Base-by-base conservation (phyloP, 2,113 vertebrate genomes). In the Pelodiscus sinensis region DNA sequence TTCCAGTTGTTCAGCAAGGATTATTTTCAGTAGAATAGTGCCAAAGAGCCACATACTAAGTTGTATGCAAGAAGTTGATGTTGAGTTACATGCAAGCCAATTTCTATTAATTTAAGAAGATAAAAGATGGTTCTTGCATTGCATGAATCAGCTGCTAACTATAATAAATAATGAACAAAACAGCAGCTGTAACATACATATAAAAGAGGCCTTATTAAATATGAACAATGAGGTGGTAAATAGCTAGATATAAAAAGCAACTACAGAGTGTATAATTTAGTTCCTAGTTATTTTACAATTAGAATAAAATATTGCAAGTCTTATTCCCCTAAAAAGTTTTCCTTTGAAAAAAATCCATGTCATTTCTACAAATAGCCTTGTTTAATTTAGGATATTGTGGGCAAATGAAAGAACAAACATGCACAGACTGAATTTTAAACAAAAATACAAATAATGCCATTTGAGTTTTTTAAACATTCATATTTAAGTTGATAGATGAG, bases 401-500 rank as follows among this genome's bases (percentile, higher is more conserved):
- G 95, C 97, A 98, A 98, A 96, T 91, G 87, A 97, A 97, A 96
- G 89, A 95, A 97, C 89, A 96, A 77, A 94, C 97, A 96, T 96
- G 97, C 97, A 97, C 56, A 94, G 95, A 95, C 86, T 90, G 93
- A 86, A 65, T 88, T 97, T 95, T 92, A 71, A 97, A 96, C 93
- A 82, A 95, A 96, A 98, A 94, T 92, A 97, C 78, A 90, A 92
- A 92, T 96, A 96, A 98, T 97, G 96, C 96, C 97, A 97, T 93
- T 0, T 90, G 95, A 93, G 90, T 87, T 78, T 92, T 94, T 97
- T 86, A 84, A 96, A 94, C 90, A 97, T 97, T 97, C 83, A 79
- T 97, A 96, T 98, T 97, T 97, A 95, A 97, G 95, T 95, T 57
- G 95, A 95, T 96, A 95, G 90, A 97, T 97, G 97, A 98, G 97